Evolutionary conservation across 2,797 vertebrate genomes (phyloP), one percentile per base, ranked within the genome.

Genomic region (Delichon dasypus): DNA sequence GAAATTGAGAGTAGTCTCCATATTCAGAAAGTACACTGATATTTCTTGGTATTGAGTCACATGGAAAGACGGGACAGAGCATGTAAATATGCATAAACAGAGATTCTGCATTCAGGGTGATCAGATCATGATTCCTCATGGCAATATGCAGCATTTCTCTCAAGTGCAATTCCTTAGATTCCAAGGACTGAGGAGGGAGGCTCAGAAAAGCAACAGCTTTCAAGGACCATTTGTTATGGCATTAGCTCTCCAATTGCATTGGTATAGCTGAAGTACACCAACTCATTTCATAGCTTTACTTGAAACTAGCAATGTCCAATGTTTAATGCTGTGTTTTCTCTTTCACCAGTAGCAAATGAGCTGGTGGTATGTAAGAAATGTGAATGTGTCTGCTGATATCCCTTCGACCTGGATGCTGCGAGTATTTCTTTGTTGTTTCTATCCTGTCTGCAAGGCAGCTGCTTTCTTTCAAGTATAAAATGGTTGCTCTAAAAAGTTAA

Each of bases 401-500:
- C 7, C 4, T 2, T 80, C 2, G 0, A 14, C 51, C 11, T 51
- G n/a, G 48, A 77, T 9, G 12, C 25, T 36, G 13, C 83, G 8
- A 45, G 6, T 40, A 36, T 40, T 82, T 45, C 8, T 51, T 44
- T 32, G 11, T 29, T 2, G 0, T 45, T 93, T 80, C 5, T 83
- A 5, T 80, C 18, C 47, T 68, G 34, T n/a, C 34, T 66, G 22
- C 36, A 72, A 83, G 16, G 16, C 17, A 54, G 45, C 16, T 65
- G 13, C 42, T 75, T 82, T 85, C 9, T 32, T 15, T 19, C 2
- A 8, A 26, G 7, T 25, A 40, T 36, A 38, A 78, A 90, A 82
- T 55, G 1, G 1, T 45, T 48, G 5, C 27, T 62, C 38, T 50
- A 66, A 80, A 72, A 88, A 47, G 2, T 32, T 38, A 58, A 1